Percentiles rank a stretch among this genome's conserved stretches.
Conservation (phyloP, 1,140 invertebrate genomes). For the Harlomillsia oculata region DNA sequence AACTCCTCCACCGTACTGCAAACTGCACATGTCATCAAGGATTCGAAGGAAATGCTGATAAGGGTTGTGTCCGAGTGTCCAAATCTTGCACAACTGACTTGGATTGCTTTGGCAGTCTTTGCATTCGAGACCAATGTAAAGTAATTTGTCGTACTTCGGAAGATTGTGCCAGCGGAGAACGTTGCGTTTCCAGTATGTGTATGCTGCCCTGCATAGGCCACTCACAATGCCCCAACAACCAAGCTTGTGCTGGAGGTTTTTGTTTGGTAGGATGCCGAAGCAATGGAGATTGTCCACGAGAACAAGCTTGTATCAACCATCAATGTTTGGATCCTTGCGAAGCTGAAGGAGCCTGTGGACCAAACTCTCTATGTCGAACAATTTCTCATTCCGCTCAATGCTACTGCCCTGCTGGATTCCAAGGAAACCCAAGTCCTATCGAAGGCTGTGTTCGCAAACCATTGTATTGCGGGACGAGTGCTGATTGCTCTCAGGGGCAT, state of each 20-base stretch:
- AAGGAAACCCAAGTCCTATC: constrained; percentile 75
- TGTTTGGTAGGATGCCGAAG: constrained; percentile 64
- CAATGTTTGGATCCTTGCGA: constrained; percentile 72
- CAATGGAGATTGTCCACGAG: constrained; percentile 63
- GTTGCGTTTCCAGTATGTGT: constrained; percentile 67
- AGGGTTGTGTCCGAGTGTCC: constrained; percentile 60
- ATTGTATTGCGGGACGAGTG: constrained; percentile 50
- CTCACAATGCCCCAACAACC: constrained; percentile 62
- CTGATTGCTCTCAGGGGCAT: constrained; percentile 59
- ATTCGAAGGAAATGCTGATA: constrained; percentile 53
- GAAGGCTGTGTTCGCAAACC: constrained; percentile 74
- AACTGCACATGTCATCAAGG: constrained; percentile 62
- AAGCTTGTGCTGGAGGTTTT: constrained; percentile 68
- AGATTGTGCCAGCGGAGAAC: constrained; percentile 70
- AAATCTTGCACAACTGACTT: constrained; percentile 56
- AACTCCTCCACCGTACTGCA: constrained; percentile 59
- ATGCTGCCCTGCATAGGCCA: constrained; percentile 64
- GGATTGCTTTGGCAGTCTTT: constrained; percentile 66
- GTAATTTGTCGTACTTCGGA: constrained; percentile 63
- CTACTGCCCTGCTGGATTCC: constrained; percentile 68
- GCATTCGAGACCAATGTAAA: constrained; percentile 70
- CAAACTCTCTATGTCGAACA: constrained; percentile 51
- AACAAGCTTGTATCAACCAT: constrained; percentile 69
- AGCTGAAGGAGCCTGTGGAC: constrained; percentile 63
- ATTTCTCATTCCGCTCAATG: constrained; percentile 44